A percentile compares a stretch with the other conserved stretches of the same genome.
These are phyloP conservation scores for Plestiodon gilberti DNA, from an alignment of 2,113 vertebrate species.

Conservation along the genomic window DNA sequence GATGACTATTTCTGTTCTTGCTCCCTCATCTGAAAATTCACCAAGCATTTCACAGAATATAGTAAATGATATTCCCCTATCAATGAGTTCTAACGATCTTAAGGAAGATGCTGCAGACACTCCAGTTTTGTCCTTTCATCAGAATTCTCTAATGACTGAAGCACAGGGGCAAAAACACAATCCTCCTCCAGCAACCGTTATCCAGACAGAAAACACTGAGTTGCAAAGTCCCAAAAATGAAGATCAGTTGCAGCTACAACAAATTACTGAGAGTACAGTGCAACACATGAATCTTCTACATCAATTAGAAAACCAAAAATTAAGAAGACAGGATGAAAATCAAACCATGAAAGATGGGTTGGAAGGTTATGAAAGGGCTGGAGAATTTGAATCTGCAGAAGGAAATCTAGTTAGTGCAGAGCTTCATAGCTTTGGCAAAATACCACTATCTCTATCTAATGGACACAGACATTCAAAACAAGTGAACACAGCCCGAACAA, in stretches of 20 bases:
- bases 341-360: conserved; percentile 11
- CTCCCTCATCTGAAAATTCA: background rate
- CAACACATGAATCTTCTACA: background rate
- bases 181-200: background rate
- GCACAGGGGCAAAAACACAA: background rate
- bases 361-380: conserved; percentile 9
- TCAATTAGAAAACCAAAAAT: conserved; percentile 16
- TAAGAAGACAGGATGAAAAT: background rate
- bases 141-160: background rate
- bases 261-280: background rate
- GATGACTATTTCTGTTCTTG: background rate
- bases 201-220: background rate
- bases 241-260: background rate
- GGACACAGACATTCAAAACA: conserved; percentile 7
- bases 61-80: background rate
- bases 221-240: background rate
- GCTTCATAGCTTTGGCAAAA: background rate
- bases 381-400: background rate
- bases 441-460: conserved; percentile 23
- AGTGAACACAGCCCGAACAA: conserved; percentile 31
- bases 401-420: conserved; percentile 2
- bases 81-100: background rate
- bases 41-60: background rate
- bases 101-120: background rate
- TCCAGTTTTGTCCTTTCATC: background rate